Conservation (phyloP, 1,140 invertebrate genomes). For the Ridgeia piscesae region DNA sequence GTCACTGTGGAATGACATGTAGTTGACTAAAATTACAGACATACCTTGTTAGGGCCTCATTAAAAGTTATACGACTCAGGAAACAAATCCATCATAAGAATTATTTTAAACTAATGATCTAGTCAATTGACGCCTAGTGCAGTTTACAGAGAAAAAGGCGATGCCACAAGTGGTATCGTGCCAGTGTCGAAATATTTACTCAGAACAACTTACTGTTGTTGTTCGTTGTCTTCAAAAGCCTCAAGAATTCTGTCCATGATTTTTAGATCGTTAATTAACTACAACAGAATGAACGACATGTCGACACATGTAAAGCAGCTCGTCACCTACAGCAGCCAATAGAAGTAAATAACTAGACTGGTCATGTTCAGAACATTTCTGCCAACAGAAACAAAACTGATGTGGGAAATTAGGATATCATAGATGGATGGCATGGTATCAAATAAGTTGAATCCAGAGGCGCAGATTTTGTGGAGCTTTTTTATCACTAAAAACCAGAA, state of each 20-base stretch:
- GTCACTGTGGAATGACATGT: too few species aligned
- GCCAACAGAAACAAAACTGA: neutral
- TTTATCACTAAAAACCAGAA: too few species aligned
- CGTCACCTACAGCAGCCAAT: neutral
- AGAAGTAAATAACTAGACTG: neutral
- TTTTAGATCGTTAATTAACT: conserved; percentile 71
- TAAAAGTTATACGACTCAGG: too few species aligned
- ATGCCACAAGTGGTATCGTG: neutral
- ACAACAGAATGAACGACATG: conserved; percentile 20
- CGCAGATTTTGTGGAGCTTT: too few species aligned
- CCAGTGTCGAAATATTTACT: neutral
- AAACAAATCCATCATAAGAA: too few species aligned
- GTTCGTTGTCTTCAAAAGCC: conserved; percentile 68
- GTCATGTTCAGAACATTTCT: neutral
- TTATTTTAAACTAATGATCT: too few species aligned
- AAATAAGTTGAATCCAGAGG: too few species aligned
- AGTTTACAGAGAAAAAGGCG: too few species aligned
- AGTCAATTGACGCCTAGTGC: too few species aligned
- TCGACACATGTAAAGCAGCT: neutral
- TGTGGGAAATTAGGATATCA: neutral
- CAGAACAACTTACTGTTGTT: conserved; percentile 53
- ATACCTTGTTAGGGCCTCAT: too few species aligned
- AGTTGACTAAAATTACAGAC: too few species aligned
- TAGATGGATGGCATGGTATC: too few species aligned
- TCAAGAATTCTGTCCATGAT: conserved; percentile 69